Evolutionary conservation across 92 coral and sea anemone species (phyloP).

Genomic region (Siderastrea radians): DNA sequence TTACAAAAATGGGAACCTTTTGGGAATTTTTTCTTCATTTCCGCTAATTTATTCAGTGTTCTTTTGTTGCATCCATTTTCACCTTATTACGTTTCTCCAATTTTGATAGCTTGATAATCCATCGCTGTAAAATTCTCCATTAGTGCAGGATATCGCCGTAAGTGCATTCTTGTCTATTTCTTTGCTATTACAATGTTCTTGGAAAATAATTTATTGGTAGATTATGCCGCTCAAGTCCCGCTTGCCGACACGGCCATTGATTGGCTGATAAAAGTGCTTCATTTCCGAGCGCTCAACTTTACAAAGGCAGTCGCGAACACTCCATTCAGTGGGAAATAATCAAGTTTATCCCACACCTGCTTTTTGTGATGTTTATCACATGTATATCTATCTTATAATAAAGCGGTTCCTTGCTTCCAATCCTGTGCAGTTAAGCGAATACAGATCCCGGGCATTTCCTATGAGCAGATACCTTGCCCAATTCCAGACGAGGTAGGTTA

Average conservation of each 20-base stretch:
- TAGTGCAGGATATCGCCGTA: slow-evolving; percentile 37
- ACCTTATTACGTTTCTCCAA: neutral
- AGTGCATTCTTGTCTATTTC: slow-evolving; percentile 5
- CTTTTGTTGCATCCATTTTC: slow-evolving; percentile 7
- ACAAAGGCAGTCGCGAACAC: slow-evolving; percentile 6
- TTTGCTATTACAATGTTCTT: slow-evolving; percentile 34
- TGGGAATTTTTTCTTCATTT: neutral
- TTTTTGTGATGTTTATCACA: slow-evolving; percentile 24
- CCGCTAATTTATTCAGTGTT: neutral
- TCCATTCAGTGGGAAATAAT: slow-evolving; percentile 21
- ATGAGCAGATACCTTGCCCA: neutral
- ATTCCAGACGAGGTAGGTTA: neutral
- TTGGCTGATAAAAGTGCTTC: slow-evolving; percentile 24
- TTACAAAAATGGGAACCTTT: slow-evolving; percentile 11
- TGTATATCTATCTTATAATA: slow-evolving; percentile 14
- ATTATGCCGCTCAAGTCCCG: slow-evolving; percentile 20
- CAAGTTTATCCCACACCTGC: slow-evolving; percentile 36
- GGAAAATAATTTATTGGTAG: slow-evolving; percentile 11
- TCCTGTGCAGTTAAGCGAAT: slow-evolving; percentile 18
- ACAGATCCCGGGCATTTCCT: slow-evolving; percentile 13
- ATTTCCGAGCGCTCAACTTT: slow-evolving; percentile 32
- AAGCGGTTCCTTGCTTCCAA: slow-evolving; percentile 35
- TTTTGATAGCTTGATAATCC: slow-evolving; percentile 18
- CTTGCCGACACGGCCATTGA: slow-evolving; percentile 14
- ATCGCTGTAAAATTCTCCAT: slow-evolving; percentile 15